Base-by-base conservation (phyloP, 2,113 vertebrate species). In the Panurus biarmicus region DNA sequence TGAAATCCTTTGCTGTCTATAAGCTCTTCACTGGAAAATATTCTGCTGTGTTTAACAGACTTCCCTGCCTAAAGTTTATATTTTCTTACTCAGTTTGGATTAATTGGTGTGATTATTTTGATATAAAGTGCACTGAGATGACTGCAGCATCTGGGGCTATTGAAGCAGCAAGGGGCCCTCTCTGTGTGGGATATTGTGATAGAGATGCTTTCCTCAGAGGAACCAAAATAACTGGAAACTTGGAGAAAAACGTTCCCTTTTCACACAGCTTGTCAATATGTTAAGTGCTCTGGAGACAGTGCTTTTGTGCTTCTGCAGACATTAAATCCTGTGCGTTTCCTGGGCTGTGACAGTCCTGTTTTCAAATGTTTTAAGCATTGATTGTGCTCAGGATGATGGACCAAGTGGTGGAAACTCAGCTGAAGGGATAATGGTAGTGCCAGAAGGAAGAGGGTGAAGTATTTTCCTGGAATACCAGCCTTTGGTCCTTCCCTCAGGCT, bases 241-340 rank as follows among this genome's bases (percentile, higher is more conserved):
- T 60, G 51, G 60, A 94, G 85, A 85, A 95, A 93, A 95, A 90
- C 0, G 1, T 67, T 91, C 79, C n/a, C 79, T 95, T 88, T 89
- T 88, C 82, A 80, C 72, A 26, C 17, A 47, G 76, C 82, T 94
- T 91, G 93, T 94, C 90, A 73, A 83, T 94, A 89, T 71, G 78
- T 70, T 95, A 91, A 93, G 85, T 95, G 85, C 82, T 94, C 78
- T 85, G 78, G 78, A 91, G 94, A 95, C 82, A 54, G 71, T 74
- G 85, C 91, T 86, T 95, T 96, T 95, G 94, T 91, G 67, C 79
- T 93, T 44, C 87, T 84, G 69, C 48, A 93, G 94, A 86, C 90
- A 31, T 91, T 92, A 95, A 91, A 91, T 90, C 78, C 67, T 80
- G 44, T 51, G 8, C 6, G 0, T 93, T 95, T 93, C 90, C 81